Evolutionary conservation across 2,797 vertebrate genomes (phyloP).

Genomic region (Yasuhikotakia modesta): DNA sequence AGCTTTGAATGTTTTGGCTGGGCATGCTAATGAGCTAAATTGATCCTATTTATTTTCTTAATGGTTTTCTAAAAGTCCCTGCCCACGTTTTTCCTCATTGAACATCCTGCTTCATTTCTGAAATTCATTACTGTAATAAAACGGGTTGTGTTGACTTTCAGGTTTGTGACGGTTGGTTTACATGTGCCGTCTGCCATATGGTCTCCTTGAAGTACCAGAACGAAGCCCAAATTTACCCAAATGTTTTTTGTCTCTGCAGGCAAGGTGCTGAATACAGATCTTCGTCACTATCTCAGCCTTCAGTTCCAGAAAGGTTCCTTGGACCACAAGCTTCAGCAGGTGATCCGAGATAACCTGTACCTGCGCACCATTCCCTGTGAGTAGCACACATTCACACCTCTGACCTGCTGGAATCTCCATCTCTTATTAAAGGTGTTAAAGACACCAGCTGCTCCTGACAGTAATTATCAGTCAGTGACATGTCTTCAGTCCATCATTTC

Average conservation of each 20-base stretch:
- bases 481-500: background rate
- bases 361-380: slow-evolving; percentile 98
- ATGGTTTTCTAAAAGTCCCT: no score
- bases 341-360: slow-evolving; percentile 99
- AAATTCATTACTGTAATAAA: background rate
- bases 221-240: background rate
- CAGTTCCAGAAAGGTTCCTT: slow-evolving; percentile 98
- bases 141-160: background rate
- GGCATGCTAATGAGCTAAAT: background rate
- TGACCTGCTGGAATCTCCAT: background rate
- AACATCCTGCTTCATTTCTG: no score
- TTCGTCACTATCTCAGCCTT: slow-evolving; percentile 97
- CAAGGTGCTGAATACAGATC: slow-evolving; percentile 95
- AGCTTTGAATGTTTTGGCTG: background rate
- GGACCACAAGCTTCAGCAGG: slow-evolving; percentile 98
- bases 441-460: slow-evolving; percentile 1
- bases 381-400: slow-evolving; percentile 66
- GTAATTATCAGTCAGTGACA: slow-evolving; percentile 25
- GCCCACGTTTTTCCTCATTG: no score
- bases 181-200: background rate
- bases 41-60: background rate
- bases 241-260: slow-evolving; percentile 72
- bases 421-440: slow-evolving; percentile 23
- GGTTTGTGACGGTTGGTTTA: background rate
- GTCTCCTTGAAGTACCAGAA: background rate